Conservation (phyloP, 2,888 invertebrate genomes). For the Selenia dentaria region DNA sequence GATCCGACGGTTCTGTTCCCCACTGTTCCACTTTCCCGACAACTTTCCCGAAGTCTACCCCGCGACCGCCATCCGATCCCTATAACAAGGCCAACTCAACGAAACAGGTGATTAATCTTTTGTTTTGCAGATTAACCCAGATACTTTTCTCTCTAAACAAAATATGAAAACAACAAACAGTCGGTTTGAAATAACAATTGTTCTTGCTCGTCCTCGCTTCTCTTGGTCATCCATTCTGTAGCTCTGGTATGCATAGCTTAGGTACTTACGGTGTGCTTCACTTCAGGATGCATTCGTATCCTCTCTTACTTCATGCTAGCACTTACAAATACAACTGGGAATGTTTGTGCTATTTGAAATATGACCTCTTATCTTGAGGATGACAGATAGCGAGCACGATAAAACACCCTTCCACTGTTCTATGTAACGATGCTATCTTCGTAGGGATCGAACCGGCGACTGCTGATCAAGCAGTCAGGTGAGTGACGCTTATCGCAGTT, state of each 20-base stretch:
- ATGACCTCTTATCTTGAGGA: no score
- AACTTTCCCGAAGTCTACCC: slow-evolving; percentile 4
- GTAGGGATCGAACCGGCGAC: no score
- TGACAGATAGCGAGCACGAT: no score
- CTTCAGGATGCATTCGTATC: slow-evolving; percentile 2
- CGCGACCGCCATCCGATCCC: not conserved
- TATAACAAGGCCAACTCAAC: slow-evolving; percentile 9
- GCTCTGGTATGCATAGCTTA: not conserved
- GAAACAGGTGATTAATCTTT: slow-evolving; percentile 16
- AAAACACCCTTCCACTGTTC: no score
- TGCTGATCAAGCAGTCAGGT: no score
- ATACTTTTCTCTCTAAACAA: slow-evolving; percentile 12
- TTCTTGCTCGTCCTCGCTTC: slow-evolving; percentile 1
- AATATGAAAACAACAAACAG: slow-evolving; percentile 11
- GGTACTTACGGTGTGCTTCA: no score
- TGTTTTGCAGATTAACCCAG: slow-evolving; percentile 6
- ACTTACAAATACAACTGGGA: not conserved
- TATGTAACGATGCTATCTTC: no score
- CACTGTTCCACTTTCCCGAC: not conserved
- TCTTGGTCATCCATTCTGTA: slow-evolving; percentile 1
- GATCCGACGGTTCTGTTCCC: slow-evolving; percentile 2
- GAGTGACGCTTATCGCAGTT: no score
- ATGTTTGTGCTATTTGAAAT: no score
- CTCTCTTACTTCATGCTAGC: not conserved
- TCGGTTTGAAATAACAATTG: slow-evolving; percentile 9